Evolutionary conservation across 2,113 vertebrate species (phyloP).

Genomic region (Macroglossus sobrinus): DNA sequence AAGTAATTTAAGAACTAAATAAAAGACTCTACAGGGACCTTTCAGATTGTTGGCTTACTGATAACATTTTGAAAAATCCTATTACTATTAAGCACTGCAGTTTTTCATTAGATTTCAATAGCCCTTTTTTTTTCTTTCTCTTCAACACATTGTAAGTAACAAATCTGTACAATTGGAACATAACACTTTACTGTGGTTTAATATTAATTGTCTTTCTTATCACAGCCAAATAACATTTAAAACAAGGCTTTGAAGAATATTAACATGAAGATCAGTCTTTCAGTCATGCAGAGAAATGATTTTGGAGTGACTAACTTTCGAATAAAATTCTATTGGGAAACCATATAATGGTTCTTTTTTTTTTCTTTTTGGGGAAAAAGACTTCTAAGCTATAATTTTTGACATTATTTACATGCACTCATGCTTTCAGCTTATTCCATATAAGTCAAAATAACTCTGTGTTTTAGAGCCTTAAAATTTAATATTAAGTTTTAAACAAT

Average conservation of each 20-base stretch:
- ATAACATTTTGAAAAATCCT: constrained; percentile 63
- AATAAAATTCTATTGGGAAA: constrained; percentile 53
- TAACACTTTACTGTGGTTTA: constrained; percentile 47
- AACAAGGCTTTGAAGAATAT: constrained; percentile 43
- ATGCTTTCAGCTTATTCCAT: constrained; percentile 24
- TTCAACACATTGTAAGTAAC: constrained; percentile 47
- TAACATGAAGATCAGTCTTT: constrained; percentile 31
- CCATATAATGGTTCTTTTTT: neutral
- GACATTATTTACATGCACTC: constrained; percentile 26
- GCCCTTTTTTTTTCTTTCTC: constrained; percentile 29
- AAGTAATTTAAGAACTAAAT: constrained; percentile 60
- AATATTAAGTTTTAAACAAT: constrained; percentile 48
- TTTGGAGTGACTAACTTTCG: constrained; percentile 64
- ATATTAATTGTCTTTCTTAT: constrained; percentile 60
- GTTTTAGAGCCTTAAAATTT: constrained; percentile 35
- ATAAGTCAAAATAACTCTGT: constrained; percentile 51
- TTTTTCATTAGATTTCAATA: constrained; percentile 66
- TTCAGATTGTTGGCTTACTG: constrained; percentile 45
- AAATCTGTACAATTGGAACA: constrained; percentile 47
- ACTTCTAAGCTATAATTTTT: constrained; percentile 51
- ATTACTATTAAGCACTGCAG: constrained; percentile 51
- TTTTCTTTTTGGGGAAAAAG: neutral
- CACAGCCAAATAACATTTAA: constrained; percentile 53
- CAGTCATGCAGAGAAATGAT: constrained; percentile 53
- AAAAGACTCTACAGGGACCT: constrained; percentile 49